Evolutionary conservation across 2,888 invertebrate species (phyloP).

Genomic region (Epicampocera succincta): DNA sequence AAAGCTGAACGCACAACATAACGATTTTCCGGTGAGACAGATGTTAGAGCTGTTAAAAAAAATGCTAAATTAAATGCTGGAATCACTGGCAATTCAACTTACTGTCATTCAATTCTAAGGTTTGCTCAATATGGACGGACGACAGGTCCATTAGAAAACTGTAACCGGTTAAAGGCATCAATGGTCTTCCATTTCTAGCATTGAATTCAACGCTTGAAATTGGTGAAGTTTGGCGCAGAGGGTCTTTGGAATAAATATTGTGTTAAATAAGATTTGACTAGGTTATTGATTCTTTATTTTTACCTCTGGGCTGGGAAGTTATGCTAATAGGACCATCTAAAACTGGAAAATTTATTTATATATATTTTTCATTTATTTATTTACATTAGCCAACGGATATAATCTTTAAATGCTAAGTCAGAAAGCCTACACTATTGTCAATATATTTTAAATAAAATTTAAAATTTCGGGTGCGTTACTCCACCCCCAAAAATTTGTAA

Average conservation of each 20-base stretch:
- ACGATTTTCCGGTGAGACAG: conserved; percentile 86
- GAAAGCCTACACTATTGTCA: too few species aligned
- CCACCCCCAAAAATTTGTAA: too few species aligned
- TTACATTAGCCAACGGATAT: too few species aligned
- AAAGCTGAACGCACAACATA: conserved; percentile 88
- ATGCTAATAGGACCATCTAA: conserved; percentile 77
- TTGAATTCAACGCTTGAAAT: conserved; percentile 76
- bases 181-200: conserved; percentile 73
- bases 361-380: too few species aligned
- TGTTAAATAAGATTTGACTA: neutral
- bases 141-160: conserved; percentile 88
- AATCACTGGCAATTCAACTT: conserved; percentile 73
- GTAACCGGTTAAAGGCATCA: conserved; percentile 85
- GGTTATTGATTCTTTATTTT: conserved; percentile 2
- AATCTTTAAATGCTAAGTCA: too few species aligned
- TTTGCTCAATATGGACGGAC: conserved; percentile 89
- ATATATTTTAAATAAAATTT: too few species aligned
- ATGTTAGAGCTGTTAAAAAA: conserved; percentile 75
- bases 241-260: conserved; percentile 59
- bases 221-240: conserved; percentile 75
- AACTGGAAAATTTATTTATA: conserved; percentile 72
- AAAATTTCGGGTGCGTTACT: too few species aligned
- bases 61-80: neutral
- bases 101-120: conserved; percentile 90
- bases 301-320: conserved; percentile 76